A percentile compares a stretch with the other conserved stretches of the same genome.
These are phyloP conservation scores for Pterocles burchelli DNA, from an alignment of 2,113 vertebrate species.

Conservation along the genomic window DNA sequence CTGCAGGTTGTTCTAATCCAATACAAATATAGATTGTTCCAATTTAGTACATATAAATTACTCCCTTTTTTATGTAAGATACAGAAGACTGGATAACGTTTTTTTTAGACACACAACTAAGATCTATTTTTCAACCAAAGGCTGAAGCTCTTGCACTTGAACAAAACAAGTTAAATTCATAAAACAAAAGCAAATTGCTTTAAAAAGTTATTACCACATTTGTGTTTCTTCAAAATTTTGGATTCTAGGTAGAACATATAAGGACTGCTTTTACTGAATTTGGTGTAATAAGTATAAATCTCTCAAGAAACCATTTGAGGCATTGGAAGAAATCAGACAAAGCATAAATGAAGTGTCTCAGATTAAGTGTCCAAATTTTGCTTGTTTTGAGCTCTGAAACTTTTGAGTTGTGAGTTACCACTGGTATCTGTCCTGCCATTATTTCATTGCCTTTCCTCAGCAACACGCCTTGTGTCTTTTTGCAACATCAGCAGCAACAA, in stretches of 20 bases:
- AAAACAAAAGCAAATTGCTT: not conserved
- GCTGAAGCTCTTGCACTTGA: not conserved
- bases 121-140: not conserved
- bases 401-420: not conserved
- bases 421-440: not conserved
- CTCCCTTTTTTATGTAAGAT: not conserved
- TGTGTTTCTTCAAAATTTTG: not conserved
- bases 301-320: not conserved
- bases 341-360: not conserved
- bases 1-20: not conserved
- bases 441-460: not conserved
- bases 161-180: not conserved
- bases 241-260: not conserved
- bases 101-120: not conserved
- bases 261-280: not conserved
- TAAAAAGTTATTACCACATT: not conserved
- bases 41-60: not conserved
- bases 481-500: conserved; percentile 4
- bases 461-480: not conserved
- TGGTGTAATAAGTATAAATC: not conserved
- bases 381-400: not conserved
- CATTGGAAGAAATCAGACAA: not conserved
- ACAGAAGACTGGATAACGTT: not conserved
- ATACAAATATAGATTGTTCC: not conserved
- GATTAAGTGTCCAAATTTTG: not conserved